Base-by-base conservation (phyloP, 53 echinoderm and acorn worm genomes). In the Crossaster papposus region DNA sequence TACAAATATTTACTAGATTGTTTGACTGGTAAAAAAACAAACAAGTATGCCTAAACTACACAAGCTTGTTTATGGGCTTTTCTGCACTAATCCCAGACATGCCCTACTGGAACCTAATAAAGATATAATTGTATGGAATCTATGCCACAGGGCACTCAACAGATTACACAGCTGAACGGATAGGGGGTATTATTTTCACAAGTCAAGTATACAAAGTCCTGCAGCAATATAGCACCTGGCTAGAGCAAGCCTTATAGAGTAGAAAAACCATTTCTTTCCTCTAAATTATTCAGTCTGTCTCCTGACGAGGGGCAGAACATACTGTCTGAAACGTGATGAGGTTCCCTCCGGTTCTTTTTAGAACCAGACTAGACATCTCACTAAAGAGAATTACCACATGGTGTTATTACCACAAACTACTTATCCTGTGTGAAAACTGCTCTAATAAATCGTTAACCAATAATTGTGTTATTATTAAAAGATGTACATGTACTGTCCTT, bases 41-140 rank as follows among this genome's bases (percentile, higher is more conserved):
- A 58, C 2, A 58, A 4, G 12, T 15, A 58, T 20, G 22, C 58
- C 58, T 20, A 33, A 68, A 68, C 4, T 33, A 2, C 10, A 33
- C 14, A 35, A 2, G 13, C 75, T 74, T 74, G 34, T 74, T 74
- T 74, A 26, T 24, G 17, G 78, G 50, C 11, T 78, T 76, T 78
- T 51, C 78, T 22, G 14, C 51, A 14, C n/a, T 78, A 76, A 78
- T 78, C 78, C 52, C 78, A 24, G 78, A 78, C 78, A 78, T 78
- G 78, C n/a, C 52, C 78, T 51, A n/a, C n/a, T 78, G 51, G 78
- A 78, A 44, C n/a, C 51, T 18, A 78, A 78, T 44, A 78, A 78
- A 78, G 36, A 36, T 23, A 18, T 28, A 3, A 18, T 58, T 58
- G 58, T 68, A 28, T 14, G 68, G 68, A 68, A 68, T 68, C 68